These are phyloP conservation scores for Drosophila eohydei DNA, from an alignment of 2,888 invertebrate genomes.

Conservation along the genomic window DNA sequence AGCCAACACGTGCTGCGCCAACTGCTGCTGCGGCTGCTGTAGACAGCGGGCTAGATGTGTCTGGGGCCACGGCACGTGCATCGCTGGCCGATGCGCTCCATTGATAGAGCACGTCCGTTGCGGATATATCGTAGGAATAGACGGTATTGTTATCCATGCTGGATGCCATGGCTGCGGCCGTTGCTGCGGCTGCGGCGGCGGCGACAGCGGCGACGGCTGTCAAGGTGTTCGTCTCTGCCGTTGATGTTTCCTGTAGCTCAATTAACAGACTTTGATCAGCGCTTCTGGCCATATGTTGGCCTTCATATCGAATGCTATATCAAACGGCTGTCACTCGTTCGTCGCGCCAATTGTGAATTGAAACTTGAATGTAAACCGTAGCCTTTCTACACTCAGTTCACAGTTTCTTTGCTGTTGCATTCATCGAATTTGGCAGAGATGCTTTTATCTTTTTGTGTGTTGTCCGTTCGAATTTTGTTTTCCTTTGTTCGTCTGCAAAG, in stretches of 20 bases:
- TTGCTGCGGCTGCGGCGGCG: conserved; percentile 21
- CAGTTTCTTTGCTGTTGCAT: conserved; percentile 18
- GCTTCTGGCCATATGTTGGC: conserved; percentile 17
- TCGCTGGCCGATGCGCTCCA: conserved; percentile 55
- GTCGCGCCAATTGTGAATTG: neutral
- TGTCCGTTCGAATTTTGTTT: neutral
- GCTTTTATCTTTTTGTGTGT: conserved; percentile 35
- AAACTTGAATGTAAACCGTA: neutral
- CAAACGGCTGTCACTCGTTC: neutral
- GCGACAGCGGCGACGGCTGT: conserved; percentile 17
- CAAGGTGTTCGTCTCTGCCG: conserved; percentile 53
- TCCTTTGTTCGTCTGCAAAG: conserved; percentile 21
- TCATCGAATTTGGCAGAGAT: conserved; percentile 31
- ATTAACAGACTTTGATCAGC: conserved; percentile 39
- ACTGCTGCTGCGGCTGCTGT: conserved; percentile 14
- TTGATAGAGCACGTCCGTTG: conserved; percentile 59
- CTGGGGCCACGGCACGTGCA: conserved; percentile 41
- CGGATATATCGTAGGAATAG: conserved; percentile 45
- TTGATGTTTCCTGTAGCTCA: conserved; percentile 52
- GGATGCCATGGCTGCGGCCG: conserved; percentile 52
- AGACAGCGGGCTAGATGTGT: conserved; percentile 3
- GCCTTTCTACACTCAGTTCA: neutral
- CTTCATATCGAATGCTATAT: conserved; percentile 13
- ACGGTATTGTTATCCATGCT: conserved; percentile 53
- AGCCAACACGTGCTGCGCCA: conserved; percentile 13